phyloP scores from a whole-genome alignment of 2,888 invertebrate species.

The Leptodirus hochenwartii region DNA sequence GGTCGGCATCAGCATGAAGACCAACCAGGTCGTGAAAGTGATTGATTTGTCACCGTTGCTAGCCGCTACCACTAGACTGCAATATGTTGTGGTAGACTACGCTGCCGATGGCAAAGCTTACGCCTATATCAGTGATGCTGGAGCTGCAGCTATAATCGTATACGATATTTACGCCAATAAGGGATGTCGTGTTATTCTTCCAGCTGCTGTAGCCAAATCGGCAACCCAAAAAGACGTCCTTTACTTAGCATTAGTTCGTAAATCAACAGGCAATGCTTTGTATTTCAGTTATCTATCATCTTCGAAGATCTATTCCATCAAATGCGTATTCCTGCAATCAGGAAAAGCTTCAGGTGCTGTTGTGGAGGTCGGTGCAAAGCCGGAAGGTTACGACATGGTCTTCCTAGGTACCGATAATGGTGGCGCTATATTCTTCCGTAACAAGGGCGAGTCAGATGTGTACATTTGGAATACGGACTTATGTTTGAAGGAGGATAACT shows the following conservation, averaged over 20 bases:
- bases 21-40: slow-evolving; percentile 36
- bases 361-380: slow-evolving; percentile 37
- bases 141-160: slow-evolving; percentile 28
- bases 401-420: slow-evolving; percentile 41
- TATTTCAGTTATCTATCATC: slow-evolving; percentile 41
- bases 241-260: slow-evolving; percentile 34
- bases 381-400: slow-evolving; percentile 30
- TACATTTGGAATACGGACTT: slow-evolving; percentile 44
- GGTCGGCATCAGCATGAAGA: slow-evolving; percentile 35
- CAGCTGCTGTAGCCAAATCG: slow-evolving; percentile 29
- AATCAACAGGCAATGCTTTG: slow-evolving; percentile 30
- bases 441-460: slow-evolving; percentile 39
- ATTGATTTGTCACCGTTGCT: slow-evolving; percentile 35
- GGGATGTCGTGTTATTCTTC: slow-evolving; percentile 38
- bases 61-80: slow-evolving; percentile 32
- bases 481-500: slow-evolving; percentile 34
- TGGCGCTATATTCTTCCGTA: slow-evolving; percentile 39
- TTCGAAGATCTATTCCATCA: slow-evolving; percentile 35
- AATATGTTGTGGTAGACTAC: slow-evolving; percentile 40
- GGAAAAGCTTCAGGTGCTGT: slow-evolving; percentile 36
- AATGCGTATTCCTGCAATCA: slow-evolving; percentile 31
- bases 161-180: slow-evolving; percentile 31
- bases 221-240: slow-evolving; percentile 33
- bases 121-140: slow-evolving; percentile 32
- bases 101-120: slow-evolving; percentile 29